A percentile compares a stretch with the other conserved stretches of the same genome.
Evolutionary conservation across 2,113 vertebrate genomes (phyloP).

Genomic region (Oncorhynchus masou): DNA sequence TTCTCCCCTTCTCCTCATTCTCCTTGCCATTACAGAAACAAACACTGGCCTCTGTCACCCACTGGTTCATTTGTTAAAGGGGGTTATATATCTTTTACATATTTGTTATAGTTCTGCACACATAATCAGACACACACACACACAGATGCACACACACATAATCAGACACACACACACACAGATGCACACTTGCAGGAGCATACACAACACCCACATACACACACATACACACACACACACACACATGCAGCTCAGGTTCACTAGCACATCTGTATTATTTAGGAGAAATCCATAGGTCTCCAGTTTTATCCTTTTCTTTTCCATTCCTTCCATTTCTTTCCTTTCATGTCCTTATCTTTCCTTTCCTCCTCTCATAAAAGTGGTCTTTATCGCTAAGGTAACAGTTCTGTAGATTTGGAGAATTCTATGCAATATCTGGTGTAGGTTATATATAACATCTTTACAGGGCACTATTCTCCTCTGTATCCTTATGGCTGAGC

Average conservation of each 20-base stretch:
- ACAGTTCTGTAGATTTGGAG: conserved; percentile 9
- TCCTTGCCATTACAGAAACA: not conserved
- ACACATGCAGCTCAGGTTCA: not conserved
- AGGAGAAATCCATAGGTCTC: not conserved
- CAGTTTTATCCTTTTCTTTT: not conserved
- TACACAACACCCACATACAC: no score
- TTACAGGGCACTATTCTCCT: no score
- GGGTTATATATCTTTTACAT: no score
- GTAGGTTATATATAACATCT: no score
- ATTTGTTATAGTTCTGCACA: not conserved
- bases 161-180: no score
- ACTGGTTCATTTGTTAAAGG: not conserved
- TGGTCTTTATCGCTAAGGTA: not conserved
- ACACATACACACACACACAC: not conserved
- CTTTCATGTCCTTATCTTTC: no score
- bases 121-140: not conserved
- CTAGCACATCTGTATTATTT: not conserved
- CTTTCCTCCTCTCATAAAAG: not conserved
- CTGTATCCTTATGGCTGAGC: no score
- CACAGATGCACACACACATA: not conserved
- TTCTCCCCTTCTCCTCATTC: not conserved
- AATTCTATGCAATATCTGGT: not conserved
- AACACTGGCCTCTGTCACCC: not conserved
- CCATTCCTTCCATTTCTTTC: no score
- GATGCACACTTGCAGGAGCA: no score